A percentile compares a stretch with the other conserved stretches of the same genome.
Conservation (phyloP, 2,113 vertebrate species). For the Azemiops feae region DNA sequence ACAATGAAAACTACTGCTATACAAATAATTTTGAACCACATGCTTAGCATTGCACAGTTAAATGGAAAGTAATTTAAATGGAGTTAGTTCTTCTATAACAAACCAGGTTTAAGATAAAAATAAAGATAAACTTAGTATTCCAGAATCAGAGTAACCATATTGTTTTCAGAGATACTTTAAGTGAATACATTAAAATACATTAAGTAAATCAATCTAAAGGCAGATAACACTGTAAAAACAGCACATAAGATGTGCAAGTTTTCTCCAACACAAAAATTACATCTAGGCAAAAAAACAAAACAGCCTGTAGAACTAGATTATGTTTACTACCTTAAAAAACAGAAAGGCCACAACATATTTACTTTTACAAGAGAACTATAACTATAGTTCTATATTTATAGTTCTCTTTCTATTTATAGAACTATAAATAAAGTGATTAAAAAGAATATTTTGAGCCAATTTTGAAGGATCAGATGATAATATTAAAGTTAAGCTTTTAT, state of each 20-base stretch:
- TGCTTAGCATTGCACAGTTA: not conserved
- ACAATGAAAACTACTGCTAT: not conserved
- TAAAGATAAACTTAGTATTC: not conserved
- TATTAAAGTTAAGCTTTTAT: not conserved
- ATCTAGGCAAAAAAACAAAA: not conserved
- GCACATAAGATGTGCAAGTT: not conserved
- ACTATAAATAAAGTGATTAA: not conserved
- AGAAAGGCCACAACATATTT: not conserved
- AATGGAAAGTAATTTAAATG: not conserved
- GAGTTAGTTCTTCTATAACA: not conserved
- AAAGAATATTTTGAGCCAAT: not conserved
- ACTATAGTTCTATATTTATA: not conserved
- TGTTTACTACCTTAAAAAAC: not conserved
- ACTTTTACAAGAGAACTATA: not conserved
- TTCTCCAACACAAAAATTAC: not conserved
- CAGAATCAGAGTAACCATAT: not conserved
- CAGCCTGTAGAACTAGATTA: not conserved
- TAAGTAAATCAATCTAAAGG: not conserved
- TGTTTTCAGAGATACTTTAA: not conserved
- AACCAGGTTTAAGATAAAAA: not conserved
- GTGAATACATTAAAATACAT: no score
- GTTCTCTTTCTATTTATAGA: not conserved
- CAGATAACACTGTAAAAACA: not conserved
- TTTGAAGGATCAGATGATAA: not conserved
- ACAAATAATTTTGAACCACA: not conserved